Conservation (phyloP, 2,113 vertebrate genomes). For the Symphodus melops region DNA sequence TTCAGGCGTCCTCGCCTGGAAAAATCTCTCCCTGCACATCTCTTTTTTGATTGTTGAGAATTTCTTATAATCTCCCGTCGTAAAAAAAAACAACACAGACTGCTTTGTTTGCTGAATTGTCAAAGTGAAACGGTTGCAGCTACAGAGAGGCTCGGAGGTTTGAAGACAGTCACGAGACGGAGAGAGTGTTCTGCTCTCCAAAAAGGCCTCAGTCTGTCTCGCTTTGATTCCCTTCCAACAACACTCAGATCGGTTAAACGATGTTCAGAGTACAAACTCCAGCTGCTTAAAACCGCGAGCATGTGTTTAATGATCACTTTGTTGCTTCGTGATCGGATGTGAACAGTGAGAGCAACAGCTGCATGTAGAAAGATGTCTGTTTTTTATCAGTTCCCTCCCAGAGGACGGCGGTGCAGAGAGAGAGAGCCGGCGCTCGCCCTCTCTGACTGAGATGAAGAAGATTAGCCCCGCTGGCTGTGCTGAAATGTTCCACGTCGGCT, state of each 20-base stretch:
- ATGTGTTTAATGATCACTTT: neutral
- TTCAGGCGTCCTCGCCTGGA: too few relatives aligned
- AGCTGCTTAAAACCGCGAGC: neutral
- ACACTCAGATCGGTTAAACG: neutral
- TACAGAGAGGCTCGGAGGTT: neutral
- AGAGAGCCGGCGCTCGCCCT: neutral
- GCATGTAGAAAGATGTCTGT: neutral
- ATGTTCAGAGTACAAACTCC: neutral
- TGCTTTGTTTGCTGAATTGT: too few relatives aligned
- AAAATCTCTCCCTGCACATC: too few relatives aligned
- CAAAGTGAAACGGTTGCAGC: too few relatives aligned
- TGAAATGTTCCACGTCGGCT: neutral
- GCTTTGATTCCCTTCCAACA: neutral
- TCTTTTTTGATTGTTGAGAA: too few relatives aligned
- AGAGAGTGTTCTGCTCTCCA: too few relatives aligned
- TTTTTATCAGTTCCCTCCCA: constrained; percentile 10
- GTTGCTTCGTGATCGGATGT: neutral
- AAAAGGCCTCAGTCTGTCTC: too few relatives aligned
- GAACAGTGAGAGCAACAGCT: neutral
- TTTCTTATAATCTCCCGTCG: too few relatives aligned
- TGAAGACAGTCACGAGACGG: neutral
- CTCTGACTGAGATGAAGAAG: neutral
- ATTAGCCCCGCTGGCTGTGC: neutral
- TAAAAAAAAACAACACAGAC: too few relatives aligned
- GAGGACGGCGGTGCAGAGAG: neutral